Conservation (phyloP, 2,113 vertebrate genomes). For the Eleginops maclovinus region DNA sequence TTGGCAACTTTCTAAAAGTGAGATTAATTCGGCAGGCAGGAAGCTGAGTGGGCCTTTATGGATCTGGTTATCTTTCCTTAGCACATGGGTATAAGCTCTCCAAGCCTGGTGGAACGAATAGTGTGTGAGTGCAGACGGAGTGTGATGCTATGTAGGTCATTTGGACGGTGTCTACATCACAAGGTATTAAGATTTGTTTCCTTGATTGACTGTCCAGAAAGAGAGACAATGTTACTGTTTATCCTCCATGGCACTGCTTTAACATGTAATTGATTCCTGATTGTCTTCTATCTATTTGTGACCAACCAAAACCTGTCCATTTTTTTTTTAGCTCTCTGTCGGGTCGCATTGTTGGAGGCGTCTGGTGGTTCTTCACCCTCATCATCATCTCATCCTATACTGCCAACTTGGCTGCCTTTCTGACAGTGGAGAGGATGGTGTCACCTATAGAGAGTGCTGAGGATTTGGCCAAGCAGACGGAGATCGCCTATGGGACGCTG, state of each 20-base stretch:
- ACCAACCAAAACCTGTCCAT: conserved; percentile 1
- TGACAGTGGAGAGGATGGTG: conserved; percentile 99
- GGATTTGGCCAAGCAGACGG: conserved; percentile 98
- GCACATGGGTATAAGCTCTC: conserved; percentile 75
- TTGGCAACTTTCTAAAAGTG: conserved; percentile 78
- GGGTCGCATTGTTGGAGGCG: conserved; percentile 96
- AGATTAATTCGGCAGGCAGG: conserved; percentile 76
- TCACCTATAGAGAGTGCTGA: conserved; percentile 99
- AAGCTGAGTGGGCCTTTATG: conserved; percentile 74
- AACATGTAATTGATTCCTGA: conserved; percentile 6
- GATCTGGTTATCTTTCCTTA: conserved; percentile 77
- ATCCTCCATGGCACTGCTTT: background rate
- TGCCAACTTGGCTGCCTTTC: conserved; percentile 98
- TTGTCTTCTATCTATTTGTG: background rate
- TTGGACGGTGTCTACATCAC: conserved; percentile 51
- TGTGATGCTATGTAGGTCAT: conserved; percentile 74
- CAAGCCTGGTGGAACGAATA: conserved; percentile 63
- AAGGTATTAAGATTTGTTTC: conserved; percentile 52
- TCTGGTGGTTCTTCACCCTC: conserved; percentile 99
- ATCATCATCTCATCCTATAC: conserved; percentile 99
- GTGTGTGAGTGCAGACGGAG: conserved; percentile 54
- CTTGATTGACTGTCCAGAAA: conserved; percentile 51
- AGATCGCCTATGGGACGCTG: conserved; percentile 97
- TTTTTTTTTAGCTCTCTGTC: conserved; percentile 91
- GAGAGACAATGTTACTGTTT: conserved; percentile 18